Percentiles rank a stretch among this genome's conserved stretches.
These are phyloP conservation scores for Microctonus brassicae DNA, from an alignment of 2,888 invertebrate genomes.

Conservation along the genomic window DNA sequence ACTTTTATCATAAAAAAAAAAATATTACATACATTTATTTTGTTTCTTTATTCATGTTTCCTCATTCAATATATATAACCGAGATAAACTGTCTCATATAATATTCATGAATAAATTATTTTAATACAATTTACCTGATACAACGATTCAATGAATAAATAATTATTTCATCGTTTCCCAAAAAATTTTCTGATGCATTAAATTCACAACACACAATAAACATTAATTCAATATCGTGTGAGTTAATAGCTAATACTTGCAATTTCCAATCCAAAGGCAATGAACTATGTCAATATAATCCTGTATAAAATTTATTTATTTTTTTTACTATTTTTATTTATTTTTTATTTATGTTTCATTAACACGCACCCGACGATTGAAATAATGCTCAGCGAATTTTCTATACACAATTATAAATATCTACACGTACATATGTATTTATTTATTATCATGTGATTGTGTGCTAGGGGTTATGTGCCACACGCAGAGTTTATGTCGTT, in stretches of 20 bases:
- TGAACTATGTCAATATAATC: slow-evolving; percentile 1
- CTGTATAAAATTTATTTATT: not conserved
- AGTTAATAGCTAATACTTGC: not conserved
- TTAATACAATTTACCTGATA: too few relatives aligned
- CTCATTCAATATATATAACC: too few relatives aligned
- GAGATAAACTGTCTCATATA: too few relatives aligned
- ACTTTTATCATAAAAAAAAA: too few relatives aligned
- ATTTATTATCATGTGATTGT: too few relatives aligned
- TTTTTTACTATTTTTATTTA: not conserved
- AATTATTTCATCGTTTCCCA: not conserved
- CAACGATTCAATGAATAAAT: not conserved
- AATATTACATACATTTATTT: too few relatives aligned
- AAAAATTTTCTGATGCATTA: not conserved
- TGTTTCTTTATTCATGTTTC: too few relatives aligned
- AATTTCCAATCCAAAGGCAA: not conserved
- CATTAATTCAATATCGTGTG: not conserved
- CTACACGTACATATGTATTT: not conserved
- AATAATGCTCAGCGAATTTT: not conserved
- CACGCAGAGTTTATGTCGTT: not conserved
- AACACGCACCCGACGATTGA: not conserved
- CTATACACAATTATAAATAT: too few relatives aligned
- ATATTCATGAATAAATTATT: not conserved
- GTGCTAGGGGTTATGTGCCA: not conserved
- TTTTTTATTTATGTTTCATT: not conserved
- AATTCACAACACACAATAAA: not conserved